phyloP scores from a whole-genome alignment of 2,113 vertebrate species.

The Deroptyus accipitrinus region DNA sequence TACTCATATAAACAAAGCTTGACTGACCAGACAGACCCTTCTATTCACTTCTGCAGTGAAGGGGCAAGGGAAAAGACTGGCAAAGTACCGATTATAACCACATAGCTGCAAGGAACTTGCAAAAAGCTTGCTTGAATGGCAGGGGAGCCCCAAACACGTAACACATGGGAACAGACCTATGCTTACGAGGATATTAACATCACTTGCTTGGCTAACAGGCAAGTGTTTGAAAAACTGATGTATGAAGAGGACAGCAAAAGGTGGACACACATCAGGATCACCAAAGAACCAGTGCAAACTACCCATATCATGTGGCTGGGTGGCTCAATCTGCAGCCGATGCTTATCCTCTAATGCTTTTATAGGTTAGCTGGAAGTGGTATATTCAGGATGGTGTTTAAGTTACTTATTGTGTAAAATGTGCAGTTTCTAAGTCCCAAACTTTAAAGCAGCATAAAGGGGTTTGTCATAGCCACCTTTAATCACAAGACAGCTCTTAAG shows the following conservation, averaged over 20 bases:
- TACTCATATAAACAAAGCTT: background rate
- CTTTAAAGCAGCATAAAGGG: background rate
- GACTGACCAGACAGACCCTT: background rate
- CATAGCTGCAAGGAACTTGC: background rate
- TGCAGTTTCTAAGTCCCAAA: background rate
- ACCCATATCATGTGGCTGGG: background rate
- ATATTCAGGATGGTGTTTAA: background rate
- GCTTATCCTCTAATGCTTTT: background rate
- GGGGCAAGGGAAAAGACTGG: background rate
- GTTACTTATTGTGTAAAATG: background rate
- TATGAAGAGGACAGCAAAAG: background rate
- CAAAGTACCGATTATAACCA: background rate
- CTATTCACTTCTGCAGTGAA: background rate
- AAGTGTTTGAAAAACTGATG: background rate
- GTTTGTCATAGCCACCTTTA: background rate
- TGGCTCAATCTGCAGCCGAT: background rate
- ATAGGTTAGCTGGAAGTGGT: background rate
- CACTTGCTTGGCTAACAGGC: fast-evolving
- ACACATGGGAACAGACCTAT: background rate
- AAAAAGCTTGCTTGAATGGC: background rate
- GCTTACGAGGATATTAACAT: background rate
- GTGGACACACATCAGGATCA: background rate
- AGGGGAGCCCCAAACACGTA: background rate
- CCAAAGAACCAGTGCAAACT: background rate
- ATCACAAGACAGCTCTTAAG: background rate